Percentiles rank a stretch among this genome's conserved stretches.
Evolutionary conservation across 2,113 vertebrate genomes (phyloP).

Genomic region (rabbit (Oryctolagus cuniculus)): DNA sequence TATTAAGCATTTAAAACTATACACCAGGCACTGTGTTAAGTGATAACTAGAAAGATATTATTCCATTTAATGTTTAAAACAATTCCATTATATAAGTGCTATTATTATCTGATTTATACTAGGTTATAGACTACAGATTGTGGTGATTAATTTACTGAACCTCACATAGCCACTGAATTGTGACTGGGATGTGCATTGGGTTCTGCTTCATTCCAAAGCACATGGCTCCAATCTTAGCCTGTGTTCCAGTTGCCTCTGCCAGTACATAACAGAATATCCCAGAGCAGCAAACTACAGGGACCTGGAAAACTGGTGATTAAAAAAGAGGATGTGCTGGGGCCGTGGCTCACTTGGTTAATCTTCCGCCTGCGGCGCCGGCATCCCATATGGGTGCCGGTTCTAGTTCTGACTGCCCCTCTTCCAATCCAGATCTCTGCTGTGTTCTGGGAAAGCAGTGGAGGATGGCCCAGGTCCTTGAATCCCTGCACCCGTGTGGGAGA

Average conservation of each 20-base stretch:
- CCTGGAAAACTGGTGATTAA: not conserved
- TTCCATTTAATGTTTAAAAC: conserved; percentile 16
- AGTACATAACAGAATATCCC: not conserved
- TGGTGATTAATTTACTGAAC: not conserved
- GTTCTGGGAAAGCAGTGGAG: no score
- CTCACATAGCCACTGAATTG: not conserved
- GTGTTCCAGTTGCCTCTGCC: not conserved
- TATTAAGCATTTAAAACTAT: conserved; percentile 60
- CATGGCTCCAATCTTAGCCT: not conserved
- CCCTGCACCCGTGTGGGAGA: no score
- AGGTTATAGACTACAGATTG: not conserved
- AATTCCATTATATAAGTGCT: not conserved
- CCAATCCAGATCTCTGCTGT: no score
- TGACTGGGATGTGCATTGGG: not conserved
- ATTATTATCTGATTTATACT: not conserved
- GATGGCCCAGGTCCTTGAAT: no score
- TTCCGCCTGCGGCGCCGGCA: no score
- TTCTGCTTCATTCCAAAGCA: not conserved
- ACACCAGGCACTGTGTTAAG: not conserved
- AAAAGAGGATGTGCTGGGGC: no score
- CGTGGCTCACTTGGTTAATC: no score
- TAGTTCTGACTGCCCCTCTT: no score
- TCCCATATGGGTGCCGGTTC: no score
- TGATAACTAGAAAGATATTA: conserved; percentile 41
- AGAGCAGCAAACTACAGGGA: not conserved